Base-by-base conservation (phyloP, 1,140 invertebrate genomes). In the Aphis gossypii region DNA sequence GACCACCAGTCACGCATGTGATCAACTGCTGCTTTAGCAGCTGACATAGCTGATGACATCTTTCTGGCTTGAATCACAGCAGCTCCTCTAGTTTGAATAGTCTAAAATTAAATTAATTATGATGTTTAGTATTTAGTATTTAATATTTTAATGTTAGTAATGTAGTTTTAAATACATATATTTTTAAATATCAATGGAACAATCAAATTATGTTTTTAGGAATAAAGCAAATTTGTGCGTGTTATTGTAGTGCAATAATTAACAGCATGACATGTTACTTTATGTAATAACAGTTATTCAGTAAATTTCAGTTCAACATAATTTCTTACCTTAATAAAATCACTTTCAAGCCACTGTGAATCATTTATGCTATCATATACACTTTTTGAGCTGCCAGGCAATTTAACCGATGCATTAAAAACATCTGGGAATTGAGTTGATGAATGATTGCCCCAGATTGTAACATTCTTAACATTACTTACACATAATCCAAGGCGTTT, bases 381-480 rank as follows among this genome's bases (percentile, higher is more conserved):
- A 8, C 96, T 94, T 30, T 95, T 94, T 21, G 94, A 54, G 38
- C 95, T 94, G 38, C 94, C 95, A 95, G 95, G 95, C 94, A 96
- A 95, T 89, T 95, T 95, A 14, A 98, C 98, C 82, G 96, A 95
- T 90, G 98, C 99, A 95, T 99, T 97, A n/a, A 96, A 96, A 23
- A 98, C 97, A 97, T 99, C 99, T 38, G 99, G 99, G 95, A 98
- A 99, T 96, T 99, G 99, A 7, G 99, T 99, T 14, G 98, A 98
- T 1, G 99, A 99, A 95, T 99, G 99, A 95, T 99, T 99, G 46
- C 99, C 99, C 99, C 99, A 99, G 95, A 99, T 99, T 93, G 99
- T 98, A 14, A 99, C 97, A 95, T 99, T 99, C 94, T 97, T 97
- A 23, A 94, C 94, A 87, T 94, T 87, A 23, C 93, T 94, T 35